Conservation (phyloP, 2,888 invertebrate species). For the Amiota minor region DNA sequence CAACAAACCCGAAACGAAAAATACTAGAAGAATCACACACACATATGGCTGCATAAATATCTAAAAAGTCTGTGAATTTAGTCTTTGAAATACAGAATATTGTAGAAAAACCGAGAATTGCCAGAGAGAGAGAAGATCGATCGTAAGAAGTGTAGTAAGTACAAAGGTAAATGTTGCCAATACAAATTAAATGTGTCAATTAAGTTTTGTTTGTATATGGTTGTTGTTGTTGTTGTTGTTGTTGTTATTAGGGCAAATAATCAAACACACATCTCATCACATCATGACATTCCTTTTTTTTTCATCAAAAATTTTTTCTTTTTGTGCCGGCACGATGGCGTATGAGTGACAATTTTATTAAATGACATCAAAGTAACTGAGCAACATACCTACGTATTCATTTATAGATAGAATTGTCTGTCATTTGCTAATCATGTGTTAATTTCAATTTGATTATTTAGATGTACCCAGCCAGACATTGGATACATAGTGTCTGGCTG, state of each 20-base stretch:
- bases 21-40: neutral
- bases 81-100: no score
- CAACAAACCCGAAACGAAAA: conserved; percentile 16
- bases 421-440: conserved; percentile 51
- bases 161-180: neutral
- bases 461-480: conserved; percentile 44
- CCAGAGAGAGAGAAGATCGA: no score
- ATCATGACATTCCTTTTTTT: neutral
- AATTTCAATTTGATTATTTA: conserved; percentile 51
- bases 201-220: neutral
- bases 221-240: neutral
- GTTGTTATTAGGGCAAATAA: neutral
- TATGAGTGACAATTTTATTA: neutral
- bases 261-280: neutral
- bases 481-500: conserved; percentile 47
- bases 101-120: no score
- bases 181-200: neutral
- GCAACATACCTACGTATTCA: neutral
- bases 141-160: neutral
- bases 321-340: neutral
- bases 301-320: neutral
- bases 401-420: neutral
- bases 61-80: no score
- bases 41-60: neutral
- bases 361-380: neutral